Conservation (phyloP, 2,113 vertebrate species). For the human region GRCh38 chr4:11205001-11205500, state of each 20-base stretch:
- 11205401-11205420: constrained; percentile 49
- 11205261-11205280: constrained; percentile 23
- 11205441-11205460: constrained; percentile 53
- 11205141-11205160: background rate
- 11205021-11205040: background rate
- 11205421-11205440: constrained; percentile 59
- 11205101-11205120: background rate
- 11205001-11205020: background rate
- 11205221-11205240: background rate
- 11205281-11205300: constrained; percentile 57
- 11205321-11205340: background rate
- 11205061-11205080: background rate
- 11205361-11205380: background rate
- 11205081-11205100: constrained; percentile 12
- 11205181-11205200: background rate
- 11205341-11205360: constrained; percentile 34
- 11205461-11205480: constrained; percentile 44
- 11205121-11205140: background rate
- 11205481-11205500: constrained; percentile 49
- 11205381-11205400: constrained; percentile 53
- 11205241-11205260: background rate
- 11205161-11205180: background rate
- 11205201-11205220: background rate
- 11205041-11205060: background rate
- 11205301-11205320: background rate